These are phyloP conservation scores for Calosoma granatense DNA, from an alignment of 1,140 invertebrate genomes.

Conservation along the genomic window DNA sequence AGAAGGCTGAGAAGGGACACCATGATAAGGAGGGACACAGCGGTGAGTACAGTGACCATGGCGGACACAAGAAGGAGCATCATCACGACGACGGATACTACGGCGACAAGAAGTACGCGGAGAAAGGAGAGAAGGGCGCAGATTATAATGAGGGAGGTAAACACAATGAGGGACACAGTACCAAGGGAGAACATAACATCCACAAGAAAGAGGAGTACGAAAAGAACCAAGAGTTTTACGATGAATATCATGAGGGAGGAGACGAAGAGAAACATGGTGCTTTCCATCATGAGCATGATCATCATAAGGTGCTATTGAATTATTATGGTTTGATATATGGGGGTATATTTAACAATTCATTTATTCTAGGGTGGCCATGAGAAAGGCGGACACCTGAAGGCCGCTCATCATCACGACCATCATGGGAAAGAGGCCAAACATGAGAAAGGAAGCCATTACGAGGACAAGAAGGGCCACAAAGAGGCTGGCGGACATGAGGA, in stretches of 20 bases:
- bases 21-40: constrained; percentile 47
- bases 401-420: constrained; percentile 38
- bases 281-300: constrained; percentile 43
- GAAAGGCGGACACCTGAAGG: constrained; percentile 38
- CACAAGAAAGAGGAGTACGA: constrained; percentile 65
- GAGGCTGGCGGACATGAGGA: constrained; percentile 40
- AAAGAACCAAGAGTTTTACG: constrained; percentile 61
- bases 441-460: constrained; percentile 43
- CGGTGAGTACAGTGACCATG: constrained; percentile 45
- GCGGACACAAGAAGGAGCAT: constrained; percentile 48
- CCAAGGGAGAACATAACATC: constrained; percentile 59
- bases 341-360: background rate
- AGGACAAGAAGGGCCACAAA: constrained; percentile 46
- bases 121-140: constrained; percentile 44
- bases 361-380: constrained; percentile 24
- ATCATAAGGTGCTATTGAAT: constrained; percentile 39
- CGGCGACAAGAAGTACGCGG: constrained; percentile 45
- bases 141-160: constrained; percentile 52
- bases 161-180: constrained; percentile 58
- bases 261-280: constrained; percentile 53
- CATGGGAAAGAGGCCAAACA: constrained; percentile 47
- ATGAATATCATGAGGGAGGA: constrained; percentile 54
- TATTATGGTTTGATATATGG: constrained; percentile 8
- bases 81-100: constrained; percentile 50
- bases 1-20: constrained; percentile 48